phyloP scores from a whole-genome alignment of 1,140 invertebrate species.

The Pinna nobilis region DNA sequence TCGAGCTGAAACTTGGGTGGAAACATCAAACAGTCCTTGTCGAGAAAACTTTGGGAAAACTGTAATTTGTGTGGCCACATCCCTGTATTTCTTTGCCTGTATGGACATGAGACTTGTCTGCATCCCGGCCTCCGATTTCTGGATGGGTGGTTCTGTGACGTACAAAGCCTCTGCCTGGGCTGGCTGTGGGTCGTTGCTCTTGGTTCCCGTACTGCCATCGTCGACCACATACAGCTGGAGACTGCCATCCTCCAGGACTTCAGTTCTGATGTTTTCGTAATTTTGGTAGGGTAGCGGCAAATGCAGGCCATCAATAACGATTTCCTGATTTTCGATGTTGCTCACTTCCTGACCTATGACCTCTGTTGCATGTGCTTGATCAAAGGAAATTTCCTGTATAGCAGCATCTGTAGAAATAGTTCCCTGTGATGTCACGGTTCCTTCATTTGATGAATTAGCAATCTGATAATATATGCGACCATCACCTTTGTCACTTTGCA shows the following conservation, averaged over 20 bases:
- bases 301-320: constrained; percentile 33
- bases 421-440: no score
- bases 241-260: constrained; percentile 34
- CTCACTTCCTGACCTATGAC: neutral
- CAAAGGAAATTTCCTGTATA: neutral
- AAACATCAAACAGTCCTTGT: constrained; percentile 39
- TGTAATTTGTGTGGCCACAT: constrained; percentile 44
- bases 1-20: constrained; percentile 35
- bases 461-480: no score
- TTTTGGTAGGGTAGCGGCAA: constrained; percentile 12
- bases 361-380: neutral
- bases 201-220: neutral
- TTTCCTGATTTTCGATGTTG: constrained; percentile 19
- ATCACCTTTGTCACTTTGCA: neutral
- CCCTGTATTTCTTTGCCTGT: constrained; percentile 25
- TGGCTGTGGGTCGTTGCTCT: neutral
- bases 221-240: constrained; percentile 34
- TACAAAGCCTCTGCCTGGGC: neutral
- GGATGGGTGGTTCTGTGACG: neutral
- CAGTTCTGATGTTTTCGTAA: constrained; percentile 25
- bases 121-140: neutral
- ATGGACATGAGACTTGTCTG: constrained; percentile 20
- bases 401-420: no score
- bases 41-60: constrained; percentile 41
- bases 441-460: no score